phyloP scores from a whole-genome alignment of 2,888 invertebrate species.

The Apoderus coryli region DNA sequence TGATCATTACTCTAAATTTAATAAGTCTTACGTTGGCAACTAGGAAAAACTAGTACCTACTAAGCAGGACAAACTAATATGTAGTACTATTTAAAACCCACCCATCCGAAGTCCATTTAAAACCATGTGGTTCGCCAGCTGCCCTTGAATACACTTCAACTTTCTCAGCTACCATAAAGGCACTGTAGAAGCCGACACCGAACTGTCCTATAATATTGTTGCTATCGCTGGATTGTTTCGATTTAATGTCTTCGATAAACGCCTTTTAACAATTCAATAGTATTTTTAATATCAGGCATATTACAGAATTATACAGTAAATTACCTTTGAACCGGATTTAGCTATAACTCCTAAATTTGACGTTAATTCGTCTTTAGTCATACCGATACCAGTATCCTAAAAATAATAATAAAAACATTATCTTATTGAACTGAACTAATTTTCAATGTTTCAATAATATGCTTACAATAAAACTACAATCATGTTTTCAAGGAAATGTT shows the following conservation, averaged over 20 bases:
- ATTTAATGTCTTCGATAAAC: conserved; percentile 72
- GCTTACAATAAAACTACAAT: no score
- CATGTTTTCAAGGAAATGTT: no score
- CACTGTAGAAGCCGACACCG: conserved; percentile 96
- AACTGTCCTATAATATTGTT: conserved; percentile 90
- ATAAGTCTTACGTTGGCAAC: neutral
- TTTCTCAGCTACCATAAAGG: conserved; percentile 92
- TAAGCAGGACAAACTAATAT: neutral
- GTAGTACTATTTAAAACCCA: conserved; percentile 31
- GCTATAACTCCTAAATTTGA: conserved; percentile 92
- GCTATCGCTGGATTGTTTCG: conserved; percentile 42
- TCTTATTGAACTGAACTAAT: no score
- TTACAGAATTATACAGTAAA: no score
- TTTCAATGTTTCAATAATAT: no score
- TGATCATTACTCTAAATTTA: no score
- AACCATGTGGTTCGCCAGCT: conserved; percentile 52
- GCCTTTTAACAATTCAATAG: conserved; percentile 35
- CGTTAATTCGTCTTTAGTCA: conserved; percentile 84
- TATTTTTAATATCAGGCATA: conserved; percentile 14
- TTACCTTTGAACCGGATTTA: conserved; percentile 81
- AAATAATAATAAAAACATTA: conserved; percentile 13
- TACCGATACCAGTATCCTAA: conserved; percentile 87
- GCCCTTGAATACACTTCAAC: conserved; percentile 84
- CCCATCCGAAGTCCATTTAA: conserved; percentile 88
- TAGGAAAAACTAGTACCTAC: neutral